These are phyloP conservation scores for Crocidura indochinensis DNA, from an alignment of 2,797 vertebrate species.

Conservation along the genomic window DNA sequence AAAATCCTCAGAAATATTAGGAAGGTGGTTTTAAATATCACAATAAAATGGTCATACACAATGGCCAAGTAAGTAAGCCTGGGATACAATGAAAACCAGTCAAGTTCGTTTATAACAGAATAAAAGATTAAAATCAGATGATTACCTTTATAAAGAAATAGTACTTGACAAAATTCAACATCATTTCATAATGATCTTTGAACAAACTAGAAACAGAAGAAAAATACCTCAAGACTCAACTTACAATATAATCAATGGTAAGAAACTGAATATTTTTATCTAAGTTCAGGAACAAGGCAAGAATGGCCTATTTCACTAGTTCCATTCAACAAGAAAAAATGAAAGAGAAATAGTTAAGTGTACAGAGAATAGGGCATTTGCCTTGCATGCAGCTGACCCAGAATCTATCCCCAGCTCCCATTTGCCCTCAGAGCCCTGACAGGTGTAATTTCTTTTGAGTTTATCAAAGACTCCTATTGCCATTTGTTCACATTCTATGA, in stretches of 20 bases:
- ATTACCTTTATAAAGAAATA: background rate
- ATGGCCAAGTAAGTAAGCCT: background rate
- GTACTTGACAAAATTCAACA: constrained; percentile 13
- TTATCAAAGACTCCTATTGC: too few relatives aligned
- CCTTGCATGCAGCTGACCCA: too few relatives aligned
- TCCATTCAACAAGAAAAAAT: background rate
- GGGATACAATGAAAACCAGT: background rate
- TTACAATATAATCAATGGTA: background rate
- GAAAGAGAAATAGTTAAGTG: background rate
- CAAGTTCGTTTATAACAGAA: background rate
- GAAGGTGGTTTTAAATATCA: background rate
- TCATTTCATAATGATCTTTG: background rate
- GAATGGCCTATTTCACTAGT: background rate
- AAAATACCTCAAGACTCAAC: background rate
- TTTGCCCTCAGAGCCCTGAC: too few relatives aligned
- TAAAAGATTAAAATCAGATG: background rate
- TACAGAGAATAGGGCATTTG: too few relatives aligned
- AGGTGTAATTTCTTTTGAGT: too few relatives aligned
- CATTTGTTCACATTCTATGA: too few relatives aligned
- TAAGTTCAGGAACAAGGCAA: background rate
- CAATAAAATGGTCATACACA: background rate
- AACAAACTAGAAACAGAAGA: background rate
- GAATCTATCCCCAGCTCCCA: too few relatives aligned
- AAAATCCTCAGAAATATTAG: constrained; percentile 3
- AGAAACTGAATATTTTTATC: background rate